Evolutionary conservation across 2,113 vertebrate genomes (phyloP), one percentile per base, ranked within the genome.

Genomic region (western clawed frog (Xenopus tropicalis)): DNA sequence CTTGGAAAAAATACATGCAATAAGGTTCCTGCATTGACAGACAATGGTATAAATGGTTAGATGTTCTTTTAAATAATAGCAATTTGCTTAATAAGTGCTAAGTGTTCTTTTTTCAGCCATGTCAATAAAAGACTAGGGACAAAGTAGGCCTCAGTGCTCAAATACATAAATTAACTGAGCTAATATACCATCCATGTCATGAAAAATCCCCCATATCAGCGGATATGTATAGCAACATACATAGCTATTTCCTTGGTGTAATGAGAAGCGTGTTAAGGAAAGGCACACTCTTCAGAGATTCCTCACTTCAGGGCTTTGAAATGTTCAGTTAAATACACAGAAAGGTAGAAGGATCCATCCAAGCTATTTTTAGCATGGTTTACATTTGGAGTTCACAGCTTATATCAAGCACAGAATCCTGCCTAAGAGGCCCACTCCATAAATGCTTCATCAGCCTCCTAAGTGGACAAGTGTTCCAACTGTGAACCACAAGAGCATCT

Each of bases 351-450:
- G 13, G 44, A 65, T 65, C 44, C 62, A n/a, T 6, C 23, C 7
- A 65, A 43, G 62, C n/a, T 65, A 65, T 65, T 65, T 65, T 65
- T 65, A 65, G 62, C 10, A 17, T 19, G 7, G 62, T 43, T 43
- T 43, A 65, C 29, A 37, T 37, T 37, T 37, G 10, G n/a, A n/a
- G n/a, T n/a, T n/a, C n/a, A n/a, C 20, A 64, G 10, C 14, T 37
- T 10, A 37, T 9, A n/a, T 24, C 37, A 37, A 43, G n/a, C n/a
- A 44, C 21, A 44, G 62, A 65, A 65, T 65, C 37, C 24, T 65
- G 62, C 20, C 62, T 17, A 3, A 21, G 62, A 42, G 37, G 37
- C 62, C 62, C 11, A 29, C 62, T 43, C 7, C 37, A 43, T 21
- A 44, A 65, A 44, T 44, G 7, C 29, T 37, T 54, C 17, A 14